These are phyloP conservation scores for Drymodes brunneopygia DNA, from an alignment of 2,113 vertebrate genomes.

Conservation along the genomic window DNA sequence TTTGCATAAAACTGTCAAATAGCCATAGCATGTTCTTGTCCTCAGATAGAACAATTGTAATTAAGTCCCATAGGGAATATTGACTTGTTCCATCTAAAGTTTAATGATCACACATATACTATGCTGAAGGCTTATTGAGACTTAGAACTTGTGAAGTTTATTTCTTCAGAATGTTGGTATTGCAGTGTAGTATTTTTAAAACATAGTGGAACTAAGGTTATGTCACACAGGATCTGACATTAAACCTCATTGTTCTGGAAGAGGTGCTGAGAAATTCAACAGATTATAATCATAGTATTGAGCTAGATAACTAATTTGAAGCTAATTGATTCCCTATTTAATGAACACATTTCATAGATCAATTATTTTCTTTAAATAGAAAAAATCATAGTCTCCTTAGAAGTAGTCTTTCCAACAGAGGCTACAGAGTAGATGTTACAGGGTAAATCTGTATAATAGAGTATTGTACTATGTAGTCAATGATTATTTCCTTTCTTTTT, in stretches of 20 bases:
- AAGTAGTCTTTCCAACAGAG: background rate
- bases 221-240: background rate
- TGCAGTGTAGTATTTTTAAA: background rate
- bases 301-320: background rate
- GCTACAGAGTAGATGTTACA: rapidly evolving
- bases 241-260: background rate
- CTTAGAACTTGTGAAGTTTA: background rate
- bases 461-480: background rate
- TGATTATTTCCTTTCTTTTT: background rate
- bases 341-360: background rate
- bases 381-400: background rate
- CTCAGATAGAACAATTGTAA: background rate
- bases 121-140: background rate
- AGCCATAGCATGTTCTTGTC: background rate
- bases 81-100: background rate
- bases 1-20: background rate
- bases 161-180: background rate
- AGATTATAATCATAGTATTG: background rate
- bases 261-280: background rate
- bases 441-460: background rate
- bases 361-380: background rate
- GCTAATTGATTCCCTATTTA: background rate
- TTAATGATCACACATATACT: background rate
- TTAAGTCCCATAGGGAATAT: background rate
- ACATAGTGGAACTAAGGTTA: background rate